Evolutionary conservation across 2,113 vertebrate genomes (phyloP).

Genomic region (Corydoras maculifer): DNA sequence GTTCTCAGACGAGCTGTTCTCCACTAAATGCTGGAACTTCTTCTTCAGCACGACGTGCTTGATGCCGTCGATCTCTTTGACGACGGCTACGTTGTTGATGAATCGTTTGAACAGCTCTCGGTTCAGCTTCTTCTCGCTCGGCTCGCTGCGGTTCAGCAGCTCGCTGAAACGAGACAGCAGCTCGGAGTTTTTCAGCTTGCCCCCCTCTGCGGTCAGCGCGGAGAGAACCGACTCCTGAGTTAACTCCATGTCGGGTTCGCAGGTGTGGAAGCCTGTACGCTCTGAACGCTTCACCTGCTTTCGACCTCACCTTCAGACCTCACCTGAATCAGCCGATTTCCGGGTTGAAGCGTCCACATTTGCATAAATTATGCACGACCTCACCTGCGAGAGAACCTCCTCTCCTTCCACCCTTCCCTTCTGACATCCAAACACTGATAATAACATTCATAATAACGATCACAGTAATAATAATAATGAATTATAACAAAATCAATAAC

Average conservation of each 20-base stretch:
- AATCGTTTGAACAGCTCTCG: slow-evolving; percentile 73
- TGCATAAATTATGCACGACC: neutral
- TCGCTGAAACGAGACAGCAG: slow-evolving; percentile 67
- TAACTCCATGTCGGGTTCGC: slow-evolving; percentile 53
- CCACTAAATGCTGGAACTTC: slow-evolving; percentile 47
- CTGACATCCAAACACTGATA: neutral
- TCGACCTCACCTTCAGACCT: neutral
- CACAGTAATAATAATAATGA: neutral
- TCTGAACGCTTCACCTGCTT: neutral
- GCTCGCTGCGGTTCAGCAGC: slow-evolving; percentile 63
- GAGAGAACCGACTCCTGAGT: slow-evolving; percentile 69
- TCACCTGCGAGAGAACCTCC: neutral
- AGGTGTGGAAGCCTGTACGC: neutral
- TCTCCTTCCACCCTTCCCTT: no score
- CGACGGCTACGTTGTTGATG: slow-evolving; percentile 74
- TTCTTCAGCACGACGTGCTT: slow-evolving; percentile 72
- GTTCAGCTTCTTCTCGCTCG: slow-evolving; percentile 60
- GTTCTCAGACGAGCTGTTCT: neutral
- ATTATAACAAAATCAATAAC: neutral
- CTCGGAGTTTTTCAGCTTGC: slow-evolving; percentile 66
- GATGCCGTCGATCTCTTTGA: slow-evolving; percentile 70
- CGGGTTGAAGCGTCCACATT: slow-evolving; percentile 14
- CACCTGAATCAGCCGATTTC: slow-evolving; percentile 19
- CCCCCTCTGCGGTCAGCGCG: slow-evolving; percentile 66
- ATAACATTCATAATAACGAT: neutral